Evolutionary conservation across 2,888 invertebrate species (phyloP), one percentile per base, ranked within the genome.

Genomic region (Sesia bembeciformis): DNA sequence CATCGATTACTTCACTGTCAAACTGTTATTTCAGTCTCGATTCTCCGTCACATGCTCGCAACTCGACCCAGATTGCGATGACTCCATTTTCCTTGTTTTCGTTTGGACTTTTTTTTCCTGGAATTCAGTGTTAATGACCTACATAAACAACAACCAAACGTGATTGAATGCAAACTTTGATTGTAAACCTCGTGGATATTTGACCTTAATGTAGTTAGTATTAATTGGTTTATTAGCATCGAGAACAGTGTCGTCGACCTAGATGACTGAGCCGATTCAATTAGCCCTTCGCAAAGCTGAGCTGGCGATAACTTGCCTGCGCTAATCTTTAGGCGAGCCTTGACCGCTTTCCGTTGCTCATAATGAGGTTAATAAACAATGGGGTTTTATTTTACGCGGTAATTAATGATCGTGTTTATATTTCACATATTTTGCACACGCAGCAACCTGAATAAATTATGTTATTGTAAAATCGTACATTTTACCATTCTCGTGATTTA

Each of bases 171-270:
- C 40, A 49, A 40, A 40, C 5, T 49, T 49, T 7, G 8, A 52
- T 42, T 39, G 51, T 40, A 41, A 52, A 51, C 49, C 51, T 53
- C 50, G 54, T 41, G 40, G 46, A 49, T 56, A 50, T 54, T 46
- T 56, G 59, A 62, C 65, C 64, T 23, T 61, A 66, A 57, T 64
- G 54, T 59, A 60, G 57, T 62, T 58, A 59, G 62, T 63, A 60
- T 60, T 52, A 65, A 65, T 66, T 60, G 66, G 60, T 63, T 73
- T 76, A 79, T 80, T 75, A 74, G 61, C 60, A 58, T 65, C 59
- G 64, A 79, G 77, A 80, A 79, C 77, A 81, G 76, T 76, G 81
- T 82, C 83, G 74, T 81, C 84, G 85, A 85, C 85, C 86, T 64
- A 84, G 70, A 77, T 83, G 70, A 70, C 46, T 8, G 5, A 46